A percentile compares a stretch with the other conserved stretches of the same genome.
Evolutionary conservation across 2,113 vertebrate genomes (phyloP).

Genomic region (Xenopus borealis): DNA sequence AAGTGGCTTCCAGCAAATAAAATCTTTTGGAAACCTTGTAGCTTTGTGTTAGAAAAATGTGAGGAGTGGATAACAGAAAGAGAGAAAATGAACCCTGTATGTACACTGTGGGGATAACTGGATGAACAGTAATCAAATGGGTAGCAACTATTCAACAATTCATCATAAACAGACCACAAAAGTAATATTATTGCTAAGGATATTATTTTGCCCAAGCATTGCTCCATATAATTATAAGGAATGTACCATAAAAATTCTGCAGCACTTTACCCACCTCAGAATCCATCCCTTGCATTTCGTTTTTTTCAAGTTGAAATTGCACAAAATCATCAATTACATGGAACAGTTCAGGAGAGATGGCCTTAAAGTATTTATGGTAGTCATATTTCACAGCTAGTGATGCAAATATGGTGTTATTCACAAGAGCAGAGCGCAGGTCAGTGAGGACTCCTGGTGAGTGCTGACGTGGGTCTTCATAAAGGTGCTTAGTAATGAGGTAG

Average conservation of each 20-base stretch:
- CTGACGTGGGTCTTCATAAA: slow-evolving; percentile 98
- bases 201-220: too few relatives aligned
- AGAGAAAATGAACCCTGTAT: too few relatives aligned
- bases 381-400: slow-evolving; percentile 97
- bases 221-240: too few relatives aligned
- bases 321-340: slow-evolving; percentile 98
- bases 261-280: slow-evolving; percentile 79
- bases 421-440: slow-evolving; percentile 93
- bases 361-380: slow-evolving; percentile 99
- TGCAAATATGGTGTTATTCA: slow-evolving; percentile 99
- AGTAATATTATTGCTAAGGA: too few relatives aligned
- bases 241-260: too few relatives aligned
- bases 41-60: not conserved
- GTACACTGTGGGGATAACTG: too few relatives aligned
- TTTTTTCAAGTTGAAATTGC: slow-evolving; percentile 98
- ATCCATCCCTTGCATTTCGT: slow-evolving; percentile 99
- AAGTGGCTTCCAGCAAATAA: not conserved
- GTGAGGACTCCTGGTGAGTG: slow-evolving; percentile 97
- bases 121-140: too few relatives aligned
- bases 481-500: slow-evolving; percentile 99
- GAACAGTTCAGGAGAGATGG: slow-evolving; percentile 95
- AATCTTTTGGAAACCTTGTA: slow-evolving; percentile 4
- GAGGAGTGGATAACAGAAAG: too few relatives aligned
- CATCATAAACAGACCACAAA: too few relatives aligned
- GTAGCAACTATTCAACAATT: too few relatives aligned